Evolutionary conservation across 1,140 invertebrate species (phyloP), one percentile per base, ranked within the genome.

Genomic region (Hylyphantes graminicola): DNA sequence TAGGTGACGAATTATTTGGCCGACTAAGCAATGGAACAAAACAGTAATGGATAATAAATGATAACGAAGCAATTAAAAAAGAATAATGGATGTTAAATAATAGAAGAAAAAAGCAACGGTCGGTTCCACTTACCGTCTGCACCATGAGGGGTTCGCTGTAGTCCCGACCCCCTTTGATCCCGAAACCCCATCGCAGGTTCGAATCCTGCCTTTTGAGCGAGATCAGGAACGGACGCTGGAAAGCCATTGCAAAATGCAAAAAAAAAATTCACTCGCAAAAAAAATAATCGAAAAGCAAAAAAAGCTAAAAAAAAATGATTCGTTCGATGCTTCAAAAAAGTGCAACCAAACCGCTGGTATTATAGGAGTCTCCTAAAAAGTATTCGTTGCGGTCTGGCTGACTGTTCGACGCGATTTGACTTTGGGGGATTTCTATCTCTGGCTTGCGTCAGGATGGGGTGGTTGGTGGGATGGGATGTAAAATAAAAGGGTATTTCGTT

Each of bases 111-210:
- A n/a, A n/a, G n/a, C n/a, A n/a, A n/a, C n/a, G n/a, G n/a, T n/a
- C n/a, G n/a, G n/a, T 50, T 11, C 54, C 64, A 91, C 92, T 93
- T 91, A 98, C 97, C 94, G 96, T 96, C 90, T 97, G 96, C 65
- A 98, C 93, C 87, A 96, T 92, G 55, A 98, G 92, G 11, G 96
- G 96, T 86, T 95, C 94, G 84, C 94, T 95, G 88, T 97, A 98
- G 91, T 98, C 96, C 89, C 94, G 95, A 53, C 97, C 97, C 67
- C 97, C 97, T 90, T 98, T 96, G 67, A 99, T 92, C 87, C 97
- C 93, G 90, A 99, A 98, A 86, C 97, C 97, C 94, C 97, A 96
- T 78, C 95, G 93, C 8, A 80, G 77, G 61, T 50, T 54, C 51
- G 77, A 70, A 55, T 80, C 77, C 1, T 15, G n/a, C 51, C 78